Evolutionary conservation across 1,140 invertebrate genomes (phyloP), one percentile per base, ranked within the genome.

Genomic region (Anadara kagoshimensis): DNA sequence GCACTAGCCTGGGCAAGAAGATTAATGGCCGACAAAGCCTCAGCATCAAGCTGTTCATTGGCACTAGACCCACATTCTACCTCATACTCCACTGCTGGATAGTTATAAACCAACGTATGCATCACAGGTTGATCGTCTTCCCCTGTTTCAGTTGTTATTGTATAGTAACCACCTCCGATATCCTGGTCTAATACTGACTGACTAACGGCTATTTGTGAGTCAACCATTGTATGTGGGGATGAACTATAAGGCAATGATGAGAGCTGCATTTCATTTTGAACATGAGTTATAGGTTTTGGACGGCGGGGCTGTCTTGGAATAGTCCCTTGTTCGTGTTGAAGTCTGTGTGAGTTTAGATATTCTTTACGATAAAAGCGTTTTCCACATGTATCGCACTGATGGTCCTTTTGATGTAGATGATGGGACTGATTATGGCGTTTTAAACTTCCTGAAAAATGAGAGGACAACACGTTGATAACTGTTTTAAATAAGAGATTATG

Each of bases 281-380:
- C 29, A 36, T 36, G 29, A 36, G 29, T 36, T 36, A 36, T 36
- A 3, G 29, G 29, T 36, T 36, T 36, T 7, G 29, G 29, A 36
- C 29, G 29, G 7, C 29, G 29, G 29, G 29, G 29, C 29, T 36
- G 29, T 7, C 29, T 36, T 36, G 29, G 29, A 36, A 36, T 36
- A 7, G 29, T 36, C 7, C 29, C 29, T 3, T 36, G 29, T 36
- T 36, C 29, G 22, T 84, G 82, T n/a, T 78, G 76, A n/a, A 59
- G 43, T 18, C 80, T 53, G 63, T 84, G 82, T 44, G 73, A 75
- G 53, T 75, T 79, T 11, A 84, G 75, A 65, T 84, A 84, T 58
- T 84, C 82, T 49, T 84, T 84, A 11, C 82, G 72, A 36, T 78
- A 80, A 70, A 84, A 84, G 14, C 76, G 65, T 43, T 76, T 77